These are phyloP conservation scores for Nineta flava DNA, from an alignment of 2,888 invertebrate genomes.

Conservation along the genomic window DNA sequence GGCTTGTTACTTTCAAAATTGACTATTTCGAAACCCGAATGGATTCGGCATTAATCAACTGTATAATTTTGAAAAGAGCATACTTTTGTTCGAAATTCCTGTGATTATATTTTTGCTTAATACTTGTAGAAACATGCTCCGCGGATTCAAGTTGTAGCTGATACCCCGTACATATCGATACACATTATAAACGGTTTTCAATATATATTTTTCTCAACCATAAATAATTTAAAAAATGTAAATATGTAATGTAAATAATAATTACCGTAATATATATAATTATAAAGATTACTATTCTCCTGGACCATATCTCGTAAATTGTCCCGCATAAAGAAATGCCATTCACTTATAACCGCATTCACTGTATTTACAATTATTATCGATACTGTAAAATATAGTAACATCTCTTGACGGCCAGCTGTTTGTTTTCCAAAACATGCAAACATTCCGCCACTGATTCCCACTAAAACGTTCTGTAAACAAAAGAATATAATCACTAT, in stretches of 20 bases:
- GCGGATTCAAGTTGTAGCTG: no score
- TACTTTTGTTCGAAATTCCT: no score
- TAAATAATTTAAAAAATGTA: no score
- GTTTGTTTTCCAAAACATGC: constrained; percentile 29
- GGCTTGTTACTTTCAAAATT: no score
- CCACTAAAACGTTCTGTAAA: constrained; percentile 32
- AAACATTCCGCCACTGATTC: constrained; percentile 30
- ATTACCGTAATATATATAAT: constrained; percentile 27
- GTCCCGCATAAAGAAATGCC: constrained; percentile 24
- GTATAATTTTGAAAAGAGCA: no score
- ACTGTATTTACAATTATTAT: constrained; percentile 34
- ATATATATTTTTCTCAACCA: no score
- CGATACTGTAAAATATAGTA: constrained; percentile 32
- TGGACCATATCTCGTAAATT: constrained; percentile 20
- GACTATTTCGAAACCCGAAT: no score
- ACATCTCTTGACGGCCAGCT: constrained; percentile 27
- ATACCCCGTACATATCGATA: no score
- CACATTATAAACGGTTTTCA: no score
- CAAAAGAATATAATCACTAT: constrained; percentile 7
- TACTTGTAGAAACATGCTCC: no score
- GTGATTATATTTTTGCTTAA: no score
- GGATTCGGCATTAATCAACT: no score
- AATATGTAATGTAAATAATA: neutral
- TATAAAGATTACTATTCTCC: constrained; percentile 22
- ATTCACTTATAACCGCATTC: constrained; percentile 35